Percentiles rank a stretch among this genome's conserved stretches.
Evolutionary conservation across 2,113 vertebrate genomes (phyloP).

Genomic region (Martes martes): DNA sequence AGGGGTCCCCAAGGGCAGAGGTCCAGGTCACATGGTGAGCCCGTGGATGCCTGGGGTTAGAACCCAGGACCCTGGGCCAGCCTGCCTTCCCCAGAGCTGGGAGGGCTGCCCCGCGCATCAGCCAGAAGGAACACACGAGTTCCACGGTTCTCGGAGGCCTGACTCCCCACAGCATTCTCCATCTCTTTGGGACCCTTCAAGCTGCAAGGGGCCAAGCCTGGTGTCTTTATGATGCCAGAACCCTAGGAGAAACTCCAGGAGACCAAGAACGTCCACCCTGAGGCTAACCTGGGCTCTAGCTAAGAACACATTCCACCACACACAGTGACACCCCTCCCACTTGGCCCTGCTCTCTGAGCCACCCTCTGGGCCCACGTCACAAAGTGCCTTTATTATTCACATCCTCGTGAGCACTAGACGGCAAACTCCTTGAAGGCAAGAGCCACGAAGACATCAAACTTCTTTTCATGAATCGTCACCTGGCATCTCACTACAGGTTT

Average conservation of each 20-base stretch:
- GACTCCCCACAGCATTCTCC: background rate
- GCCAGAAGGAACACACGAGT: background rate
- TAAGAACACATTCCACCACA: background rate
- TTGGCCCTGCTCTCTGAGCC: background rate
- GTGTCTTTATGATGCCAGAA: background rate
- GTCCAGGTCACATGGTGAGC: background rate
- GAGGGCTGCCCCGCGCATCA: background rate
- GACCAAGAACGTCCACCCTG: background rate
- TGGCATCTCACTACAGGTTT: background rate
- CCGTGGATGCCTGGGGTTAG: background rate
- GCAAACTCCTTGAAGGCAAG: background rate
- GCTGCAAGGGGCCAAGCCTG: background rate
- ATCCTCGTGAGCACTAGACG: background rate
- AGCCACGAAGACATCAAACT: background rate
- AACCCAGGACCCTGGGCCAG: background rate
- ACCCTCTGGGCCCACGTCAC: background rate
- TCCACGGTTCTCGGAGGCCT: too few relatives aligned
- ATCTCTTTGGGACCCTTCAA: background rate
- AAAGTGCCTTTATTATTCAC: background rate
- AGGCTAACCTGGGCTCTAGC: background rate
- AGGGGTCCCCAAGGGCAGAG: background rate
- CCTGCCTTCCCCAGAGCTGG: background rate
- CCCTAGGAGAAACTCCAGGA: constrained; percentile 12
- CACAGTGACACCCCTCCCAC: background rate
- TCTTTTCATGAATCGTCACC: background rate